phyloP scores from a whole-genome alignment of 1,140 invertebrate species.

The Yoshiicerus persimilis region DNA sequence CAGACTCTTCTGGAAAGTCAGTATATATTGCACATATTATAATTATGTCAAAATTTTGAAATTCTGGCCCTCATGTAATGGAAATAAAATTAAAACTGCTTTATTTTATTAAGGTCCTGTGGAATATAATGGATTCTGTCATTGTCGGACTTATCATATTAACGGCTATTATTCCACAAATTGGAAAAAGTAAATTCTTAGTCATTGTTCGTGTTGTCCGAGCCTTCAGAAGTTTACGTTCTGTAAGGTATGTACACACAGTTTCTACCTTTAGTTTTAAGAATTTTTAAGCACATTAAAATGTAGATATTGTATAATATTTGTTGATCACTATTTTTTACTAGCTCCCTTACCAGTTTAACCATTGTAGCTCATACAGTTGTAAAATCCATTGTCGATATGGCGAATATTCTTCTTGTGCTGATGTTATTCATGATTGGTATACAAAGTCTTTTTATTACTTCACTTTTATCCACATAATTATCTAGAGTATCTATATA shows the following conservation, averaged over 20 bases:
- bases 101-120: slow-evolving; percentile 36
- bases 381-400: slow-evolving; percentile 49
- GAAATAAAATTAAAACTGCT: too few relatives aligned
- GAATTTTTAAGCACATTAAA: background rate
- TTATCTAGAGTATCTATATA: too few relatives aligned
- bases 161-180: slow-evolving; percentile 29
- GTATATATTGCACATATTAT: background rate
- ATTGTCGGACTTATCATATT: slow-evolving; percentile 47
- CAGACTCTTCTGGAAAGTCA: slow-evolving; percentile 50
- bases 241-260: slow-evolving; percentile 24
- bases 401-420: slow-evolving; percentile 50
- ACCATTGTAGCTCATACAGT: slow-evolving; percentile 48
- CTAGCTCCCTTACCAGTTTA: slow-evolving; percentile 41
- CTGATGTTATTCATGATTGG: slow-evolving; percentile 48
- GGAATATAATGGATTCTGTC: slow-evolving; percentile 51
- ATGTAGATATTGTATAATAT: background rate
- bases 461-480: too few relatives aligned
- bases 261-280: background rate
- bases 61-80: too few relatives aligned
- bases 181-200: slow-evolving; percentile 31
- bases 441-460: too few relatives aligned
- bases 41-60: background rate
- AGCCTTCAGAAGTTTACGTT: slow-evolving; percentile 50
- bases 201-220: slow-evolving; percentile 49
- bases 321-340: background rate